A percentile compares a stretch with the other conserved stretches of the same genome.
Conservation (phyloP, 2,113 vertebrate species). For the Sula dactylatra region DNA sequence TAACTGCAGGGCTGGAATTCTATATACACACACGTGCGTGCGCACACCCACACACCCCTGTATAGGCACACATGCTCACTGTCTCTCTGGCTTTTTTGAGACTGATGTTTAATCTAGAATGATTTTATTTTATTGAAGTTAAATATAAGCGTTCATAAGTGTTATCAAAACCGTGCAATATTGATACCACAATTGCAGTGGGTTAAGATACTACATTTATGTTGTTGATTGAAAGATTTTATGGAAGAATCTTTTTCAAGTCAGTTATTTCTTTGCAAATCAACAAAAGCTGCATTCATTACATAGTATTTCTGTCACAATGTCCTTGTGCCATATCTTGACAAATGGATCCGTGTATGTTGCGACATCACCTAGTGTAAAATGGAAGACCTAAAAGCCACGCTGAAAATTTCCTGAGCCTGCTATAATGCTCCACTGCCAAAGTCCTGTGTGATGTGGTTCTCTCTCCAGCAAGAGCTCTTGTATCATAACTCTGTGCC, state of each 20-base stretch:
- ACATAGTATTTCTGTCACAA: not conserved
- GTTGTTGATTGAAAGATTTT: not conserved
- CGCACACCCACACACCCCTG: fast-evolving
- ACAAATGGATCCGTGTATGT: not conserved
- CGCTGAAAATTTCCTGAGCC: not conserved
- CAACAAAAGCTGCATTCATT: not conserved
- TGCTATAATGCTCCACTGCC: not conserved
- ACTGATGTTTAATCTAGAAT: not conserved
- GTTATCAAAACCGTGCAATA: not conserved
- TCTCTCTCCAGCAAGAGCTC: not conserved
- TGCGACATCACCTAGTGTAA: not conserved
- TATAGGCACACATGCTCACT: not conserved
- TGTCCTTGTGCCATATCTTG: not conserved
- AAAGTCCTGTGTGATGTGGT: not conserved
- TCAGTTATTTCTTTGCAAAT: conserved; percentile 4
- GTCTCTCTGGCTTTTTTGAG: not conserved
- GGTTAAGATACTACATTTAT: not conserved
- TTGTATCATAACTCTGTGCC: not conserved
- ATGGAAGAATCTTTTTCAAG: not conserved
- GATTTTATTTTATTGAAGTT: not conserved
- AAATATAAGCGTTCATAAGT: not conserved
- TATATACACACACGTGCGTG: fast-evolving
- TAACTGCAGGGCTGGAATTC: not conserved
- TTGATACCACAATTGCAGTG: not conserved
- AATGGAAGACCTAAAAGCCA: not conserved